Conservation (phyloP, 2,888 invertebrate genomes). For the Eulithis testata region DNA sequence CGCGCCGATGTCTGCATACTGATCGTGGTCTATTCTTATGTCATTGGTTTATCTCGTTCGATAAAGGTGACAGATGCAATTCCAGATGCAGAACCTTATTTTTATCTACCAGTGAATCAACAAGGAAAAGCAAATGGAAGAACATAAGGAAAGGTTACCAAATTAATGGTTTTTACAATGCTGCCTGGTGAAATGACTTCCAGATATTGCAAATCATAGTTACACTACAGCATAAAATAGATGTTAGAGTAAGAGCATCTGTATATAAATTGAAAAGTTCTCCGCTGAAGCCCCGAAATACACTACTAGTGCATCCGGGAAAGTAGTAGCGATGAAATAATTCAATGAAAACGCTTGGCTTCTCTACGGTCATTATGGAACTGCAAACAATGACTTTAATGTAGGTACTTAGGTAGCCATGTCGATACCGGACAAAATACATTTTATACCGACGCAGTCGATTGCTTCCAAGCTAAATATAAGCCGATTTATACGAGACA, state of each 20-base stretch:
- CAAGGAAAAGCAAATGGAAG: too few species aligned
- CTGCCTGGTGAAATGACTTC: background rate
- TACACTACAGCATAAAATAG: conserved; percentile 10
- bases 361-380: conserved; percentile 17
- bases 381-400: conserved; percentile 45
- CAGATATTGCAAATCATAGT: conserved; percentile 7
- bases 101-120: background rate
- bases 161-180: background rate
- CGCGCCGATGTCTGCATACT: conserved; percentile 74
- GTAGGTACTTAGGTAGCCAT: too few species aligned
- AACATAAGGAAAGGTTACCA: background rate
- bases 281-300: conserved; percentile 58
- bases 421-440: conserved; percentile 16
- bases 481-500: conserved; percentile 29
- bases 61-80: conserved; percentile 15
- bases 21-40: conserved; percentile 51
- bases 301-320: conserved; percentile 61
- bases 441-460: background rate
- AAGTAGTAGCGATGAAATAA: conserved; percentile 58
- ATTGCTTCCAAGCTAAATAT: conserved; percentile 28
- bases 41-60: conserved; percentile 37
- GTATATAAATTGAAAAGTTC: background rate
- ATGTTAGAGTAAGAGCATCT: conserved; percentile 36
- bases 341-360: conserved; percentile 42
- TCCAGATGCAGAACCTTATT: conserved; percentile 21